These are phyloP conservation scores for Lagocephalus sceleratus DNA, from an alignment of 2,797 vertebrate species.

Conservation along the genomic window DNA sequence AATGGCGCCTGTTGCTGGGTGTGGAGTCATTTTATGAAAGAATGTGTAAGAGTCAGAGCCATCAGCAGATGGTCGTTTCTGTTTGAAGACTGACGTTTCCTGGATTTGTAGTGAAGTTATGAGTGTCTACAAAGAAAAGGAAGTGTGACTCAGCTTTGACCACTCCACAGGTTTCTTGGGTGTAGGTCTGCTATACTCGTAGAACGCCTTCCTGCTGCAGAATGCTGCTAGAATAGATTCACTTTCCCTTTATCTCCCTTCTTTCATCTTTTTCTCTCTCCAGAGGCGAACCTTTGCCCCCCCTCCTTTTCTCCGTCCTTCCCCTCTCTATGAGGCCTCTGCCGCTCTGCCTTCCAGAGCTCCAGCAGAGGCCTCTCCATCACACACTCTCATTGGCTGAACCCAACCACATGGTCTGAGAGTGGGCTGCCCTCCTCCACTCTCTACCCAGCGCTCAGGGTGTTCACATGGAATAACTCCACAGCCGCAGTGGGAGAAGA, in stretches of 20 bases:
- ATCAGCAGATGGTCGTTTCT: slow-evolving; percentile 30
- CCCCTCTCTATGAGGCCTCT: slow-evolving; percentile 67
- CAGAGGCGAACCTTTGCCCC: slow-evolving; percentile 17
- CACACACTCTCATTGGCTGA: slow-evolving; percentile 64
- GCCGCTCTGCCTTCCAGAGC: slow-evolving; percentile 54
- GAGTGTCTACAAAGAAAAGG: slow-evolving; percentile 54
- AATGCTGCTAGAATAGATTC: slow-evolving; percentile 20
- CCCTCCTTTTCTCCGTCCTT: slow-evolving; percentile 15
- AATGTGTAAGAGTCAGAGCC: slow-evolving; percentile 42
- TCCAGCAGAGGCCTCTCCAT: slow-evolving; percentile 54
- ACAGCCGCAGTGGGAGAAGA: slow-evolving; percentile 77
- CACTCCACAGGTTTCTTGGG: slow-evolving; percentile 21
- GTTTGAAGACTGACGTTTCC: slow-evolving; percentile 46
- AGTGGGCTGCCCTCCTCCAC: slow-evolving; percentile 70
- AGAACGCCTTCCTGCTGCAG: slow-evolving; percentile 4
- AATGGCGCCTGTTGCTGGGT: slow-evolving; percentile 39
- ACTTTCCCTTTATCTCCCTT: slow-evolving; percentile 27
- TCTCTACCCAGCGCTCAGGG: slow-evolving; percentile 71
- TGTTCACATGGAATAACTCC: slow-evolving; percentile 81
- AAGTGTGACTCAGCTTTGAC: slow-evolving; percentile 50
- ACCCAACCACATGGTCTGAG: slow-evolving; percentile 73
- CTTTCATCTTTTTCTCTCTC: slow-evolving; percentile 32
- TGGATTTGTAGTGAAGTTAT: slow-evolving; percentile 56
- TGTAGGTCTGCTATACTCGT: not conserved
- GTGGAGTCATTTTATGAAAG: slow-evolving; percentile 45